Conservation (phyloP, 2,888 invertebrate species). For the Incurvaria masculella region DNA sequence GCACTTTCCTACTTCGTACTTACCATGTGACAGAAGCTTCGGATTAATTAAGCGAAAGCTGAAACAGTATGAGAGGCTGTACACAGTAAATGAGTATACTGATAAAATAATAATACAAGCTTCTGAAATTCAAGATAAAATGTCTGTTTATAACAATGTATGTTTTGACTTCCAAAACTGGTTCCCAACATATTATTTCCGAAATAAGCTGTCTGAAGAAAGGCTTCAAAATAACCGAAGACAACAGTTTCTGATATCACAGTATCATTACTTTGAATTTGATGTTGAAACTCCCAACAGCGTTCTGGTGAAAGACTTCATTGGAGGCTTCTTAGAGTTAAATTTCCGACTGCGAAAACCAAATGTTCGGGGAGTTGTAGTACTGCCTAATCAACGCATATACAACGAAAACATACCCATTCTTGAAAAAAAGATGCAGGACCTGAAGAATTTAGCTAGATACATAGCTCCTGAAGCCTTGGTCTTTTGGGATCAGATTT, state of each 20-base stretch:
- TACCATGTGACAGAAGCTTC: constrained; percentile 3
- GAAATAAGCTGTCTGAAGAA: constrained; percentile 2
- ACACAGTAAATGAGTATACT: not conserved
- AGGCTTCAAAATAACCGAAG: constrained; percentile 1
- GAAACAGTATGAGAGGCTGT: not conserved
- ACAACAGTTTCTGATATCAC: constrained; percentile 3
- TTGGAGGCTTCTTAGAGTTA: constrained; percentile 3
- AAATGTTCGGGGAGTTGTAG: constrained; percentile 3
- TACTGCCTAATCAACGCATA: not conserved
- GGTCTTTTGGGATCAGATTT: constrained; percentile 1
- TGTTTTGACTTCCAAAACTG: constrained; percentile 1
- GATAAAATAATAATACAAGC: constrained; percentile 3
- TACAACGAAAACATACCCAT: constrained; percentile 2
- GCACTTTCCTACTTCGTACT: constrained; percentile 2
- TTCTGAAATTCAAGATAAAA: constrained; percentile 3
- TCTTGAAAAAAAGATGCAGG: constrained; percentile 3
- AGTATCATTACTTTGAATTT: constrained; percentile 5
- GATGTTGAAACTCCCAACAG: not conserved
- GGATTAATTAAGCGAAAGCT: constrained; percentile 5
- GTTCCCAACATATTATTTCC: constrained; percentile 5
- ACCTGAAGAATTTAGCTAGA: constrained; percentile 4
- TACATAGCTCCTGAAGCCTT: constrained; percentile 3
- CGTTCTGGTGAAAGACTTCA: constrained; percentile 1
- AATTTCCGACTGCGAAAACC: constrained; percentile 3
- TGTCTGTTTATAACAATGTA: constrained; percentile 3